Percentiles rank a stretch among this genome's conserved stretches.
Conservation (phyloP, 1,140 invertebrate species). For the Asbolus verrucosus region DNA sequence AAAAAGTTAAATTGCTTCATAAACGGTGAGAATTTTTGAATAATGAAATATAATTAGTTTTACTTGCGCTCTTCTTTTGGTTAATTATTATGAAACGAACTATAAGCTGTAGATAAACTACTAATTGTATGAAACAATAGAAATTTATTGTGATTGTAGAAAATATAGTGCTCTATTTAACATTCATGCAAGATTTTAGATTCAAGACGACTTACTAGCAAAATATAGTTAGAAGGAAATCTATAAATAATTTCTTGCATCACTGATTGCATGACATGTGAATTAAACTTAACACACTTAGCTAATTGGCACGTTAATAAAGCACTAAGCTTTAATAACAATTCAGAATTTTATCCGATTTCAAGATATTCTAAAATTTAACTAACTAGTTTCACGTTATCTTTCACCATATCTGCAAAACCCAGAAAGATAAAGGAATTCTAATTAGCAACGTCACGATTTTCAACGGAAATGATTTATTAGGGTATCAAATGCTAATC, state of each 20-base stretch:
- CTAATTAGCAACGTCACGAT: too few species aligned
- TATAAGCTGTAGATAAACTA: not conserved
- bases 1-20: slow-evolving; percentile 18
- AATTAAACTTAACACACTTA: too few species aligned
- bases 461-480: too few species aligned
- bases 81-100: slow-evolving; percentile 24
- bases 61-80: slow-evolving; percentile 10
- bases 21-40: slow-evolving; percentile 22
- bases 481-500: too few species aligned
- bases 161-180: slow-evolving; percentile 9
- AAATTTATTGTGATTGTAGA: not conserved
- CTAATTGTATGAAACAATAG: not conserved
- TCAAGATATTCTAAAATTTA: too few species aligned
- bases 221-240: slow-evolving; percentile 15
- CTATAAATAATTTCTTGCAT: slow-evolving; percentile 25
- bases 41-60: slow-evolving; percentile 35
- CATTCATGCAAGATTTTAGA: slow-evolving; percentile 6
- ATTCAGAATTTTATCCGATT: too few species aligned
- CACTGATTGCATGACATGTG: slow-evolving; percentile 22
- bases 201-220: not conserved
- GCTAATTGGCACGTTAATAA: too few species aligned
- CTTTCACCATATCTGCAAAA: too few species aligned
- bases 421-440: too few species aligned
- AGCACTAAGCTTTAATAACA: too few species aligned
- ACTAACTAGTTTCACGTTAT: too few species aligned